A percentile compares a stretch with the other conserved stretches of the same genome.
Evolutionary conservation across 2,888 invertebrate genomes (phyloP).

Genomic region (Chesias legatella): DNA sequence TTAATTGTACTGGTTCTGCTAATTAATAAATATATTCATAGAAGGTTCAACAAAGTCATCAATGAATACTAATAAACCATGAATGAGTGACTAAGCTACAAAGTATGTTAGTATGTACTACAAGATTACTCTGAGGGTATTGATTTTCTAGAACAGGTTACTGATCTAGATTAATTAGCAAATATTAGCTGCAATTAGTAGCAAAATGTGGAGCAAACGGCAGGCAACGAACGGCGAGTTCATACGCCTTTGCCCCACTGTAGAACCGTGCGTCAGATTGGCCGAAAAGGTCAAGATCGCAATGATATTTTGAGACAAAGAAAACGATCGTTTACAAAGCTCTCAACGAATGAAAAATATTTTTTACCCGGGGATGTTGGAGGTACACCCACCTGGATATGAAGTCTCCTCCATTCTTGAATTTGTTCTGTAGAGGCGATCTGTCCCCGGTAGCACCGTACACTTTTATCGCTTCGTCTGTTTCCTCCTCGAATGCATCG

Average conservation of each 20-base stretch:
- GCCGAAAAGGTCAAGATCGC: slow-evolving; percentile 59
- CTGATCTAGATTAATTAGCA: slow-evolving; percentile 38
- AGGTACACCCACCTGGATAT: slow-evolving; percentile 46
- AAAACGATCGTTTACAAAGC: slow-evolving; percentile 16
- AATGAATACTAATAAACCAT: too few species aligned
- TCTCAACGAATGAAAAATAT: neutral
- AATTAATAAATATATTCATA: too few species aligned
- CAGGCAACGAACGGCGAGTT: slow-evolving; percentile 38
- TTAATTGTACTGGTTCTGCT: too few species aligned
- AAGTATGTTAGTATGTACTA: too few species aligned
- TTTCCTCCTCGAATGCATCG: slow-evolving; percentile 92
- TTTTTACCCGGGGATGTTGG: neutral
- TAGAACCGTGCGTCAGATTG: slow-evolving; percentile 50
- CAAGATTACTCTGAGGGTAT: too few species aligned
- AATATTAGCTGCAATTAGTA: slow-evolving; percentile 47
- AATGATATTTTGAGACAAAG: slow-evolving; percentile 39
- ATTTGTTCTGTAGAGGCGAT: slow-evolving; percentile 82
- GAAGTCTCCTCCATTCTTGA: slow-evolving; percentile 67
- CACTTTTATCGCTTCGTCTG: slow-evolving; percentile 90
- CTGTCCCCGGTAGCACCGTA: slow-evolving; percentile 89
- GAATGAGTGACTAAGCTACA: too few species aligned
- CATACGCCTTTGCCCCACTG: slow-evolving; percentile 64
- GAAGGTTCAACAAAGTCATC: too few species aligned
- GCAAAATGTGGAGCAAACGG: slow-evolving; percentile 28
- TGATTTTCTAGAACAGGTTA: slow-evolving; percentile 26